These are phyloP conservation scores for Phortica magna DNA, from an alignment of 2,888 invertebrate genomes.

Conservation along the genomic window DNA sequence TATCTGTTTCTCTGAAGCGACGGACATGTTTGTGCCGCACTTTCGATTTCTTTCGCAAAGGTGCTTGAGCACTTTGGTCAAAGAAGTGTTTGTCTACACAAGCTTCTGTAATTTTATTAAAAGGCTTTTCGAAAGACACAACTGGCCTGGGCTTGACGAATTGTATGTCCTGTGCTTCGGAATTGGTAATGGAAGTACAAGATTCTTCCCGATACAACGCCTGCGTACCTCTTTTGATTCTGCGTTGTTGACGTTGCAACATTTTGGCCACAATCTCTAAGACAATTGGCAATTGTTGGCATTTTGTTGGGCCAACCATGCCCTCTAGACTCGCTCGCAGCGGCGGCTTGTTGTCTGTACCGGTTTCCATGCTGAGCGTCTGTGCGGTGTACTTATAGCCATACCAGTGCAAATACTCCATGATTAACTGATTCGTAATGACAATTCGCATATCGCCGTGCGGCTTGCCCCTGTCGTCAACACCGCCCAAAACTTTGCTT, in stretches of 20 bases:
- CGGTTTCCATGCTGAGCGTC: slow-evolving; percentile 74
- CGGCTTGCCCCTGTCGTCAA: neutral
- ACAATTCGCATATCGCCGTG: slow-evolving; percentile 53
- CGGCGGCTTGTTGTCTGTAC: slow-evolving; percentile 49
- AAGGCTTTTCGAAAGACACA: no score
- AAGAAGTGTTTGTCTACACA: no score
- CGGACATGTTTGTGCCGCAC: no score
- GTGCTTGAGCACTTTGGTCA: no score
- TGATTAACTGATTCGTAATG: slow-evolving; percentile 71
- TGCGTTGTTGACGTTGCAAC: slow-evolving; percentile 32
- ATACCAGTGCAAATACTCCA: slow-evolving; percentile 76
- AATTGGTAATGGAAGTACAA: no score
- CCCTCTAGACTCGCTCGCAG: slow-evolving; percentile 59
- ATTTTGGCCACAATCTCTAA: slow-evolving; percentile 60
- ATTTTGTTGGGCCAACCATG: slow-evolving; percentile 56
- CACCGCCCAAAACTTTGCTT: slow-evolving; percentile 21
- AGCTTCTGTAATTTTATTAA: no score
- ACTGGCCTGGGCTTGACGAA: no score
- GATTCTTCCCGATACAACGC: neutral
- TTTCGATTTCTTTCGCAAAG: no score
- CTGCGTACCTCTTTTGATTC: neutral
- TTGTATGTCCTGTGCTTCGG: no score
- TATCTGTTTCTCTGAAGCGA: no score
- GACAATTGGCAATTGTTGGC: slow-evolving; percentile 67
- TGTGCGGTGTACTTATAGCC: slow-evolving; percentile 74